Percentiles rank a stretch among this genome's conserved stretches.
Conservation (phyloP, 2,797 vertebrate species). For the Glossophaga mutica region DNA sequence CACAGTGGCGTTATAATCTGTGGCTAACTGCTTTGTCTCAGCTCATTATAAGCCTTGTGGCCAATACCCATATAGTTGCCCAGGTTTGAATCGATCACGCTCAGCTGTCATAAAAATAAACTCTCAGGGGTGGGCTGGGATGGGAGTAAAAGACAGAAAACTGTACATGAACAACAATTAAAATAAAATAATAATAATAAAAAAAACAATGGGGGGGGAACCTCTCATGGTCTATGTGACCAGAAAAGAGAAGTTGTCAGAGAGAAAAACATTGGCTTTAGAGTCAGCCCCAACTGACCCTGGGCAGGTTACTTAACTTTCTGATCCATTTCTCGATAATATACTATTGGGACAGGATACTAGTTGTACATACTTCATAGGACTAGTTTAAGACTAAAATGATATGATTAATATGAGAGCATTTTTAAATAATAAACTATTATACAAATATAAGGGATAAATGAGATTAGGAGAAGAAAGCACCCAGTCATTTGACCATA, state of each 20-base stretch:
- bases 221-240: background rate
- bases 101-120: conserved; percentile 29
- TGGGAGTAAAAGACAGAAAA: no score
- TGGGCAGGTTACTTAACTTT: conserved; percentile 3
- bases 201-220: no score
- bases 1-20: conserved; percentile 43
- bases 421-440: background rate
- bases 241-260: background rate
- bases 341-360: background rate
- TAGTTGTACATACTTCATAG: background rate
- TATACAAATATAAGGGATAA: background rate
- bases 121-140: background rate
- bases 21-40: conserved; percentile 59
- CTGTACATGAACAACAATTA: no score
- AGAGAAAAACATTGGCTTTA: background rate
- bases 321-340: background rate
- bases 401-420: background rate
- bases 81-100: background rate
- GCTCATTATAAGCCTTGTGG: conserved; percentile 50
- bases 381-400: background rate
- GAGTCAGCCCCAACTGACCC: background rate
- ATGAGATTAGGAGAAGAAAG: background rate
- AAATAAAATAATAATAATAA: no score
- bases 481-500: background rate
- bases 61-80: conserved; percentile 1